Percentiles rank a stretch among this genome's conserved stretches.
These are phyloP conservation scores for Iphiclides podalirius DNA, from an alignment of 2,888 invertebrate species.

Conservation along the genomic window DNA sequence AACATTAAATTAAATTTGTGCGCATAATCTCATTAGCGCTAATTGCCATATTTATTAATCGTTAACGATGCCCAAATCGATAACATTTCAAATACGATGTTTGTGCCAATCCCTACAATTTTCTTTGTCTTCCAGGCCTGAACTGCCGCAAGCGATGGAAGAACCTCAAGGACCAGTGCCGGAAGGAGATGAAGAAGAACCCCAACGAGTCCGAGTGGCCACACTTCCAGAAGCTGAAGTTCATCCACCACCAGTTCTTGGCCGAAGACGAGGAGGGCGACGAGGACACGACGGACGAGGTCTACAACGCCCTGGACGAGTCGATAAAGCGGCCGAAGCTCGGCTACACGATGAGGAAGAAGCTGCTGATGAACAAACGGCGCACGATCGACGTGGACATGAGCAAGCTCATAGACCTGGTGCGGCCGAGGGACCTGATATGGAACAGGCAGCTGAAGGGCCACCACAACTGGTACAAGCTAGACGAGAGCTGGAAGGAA, in stretches of 20 bases:
- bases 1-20: too few species aligned
- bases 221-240: constrained; percentile 63
- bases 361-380: constrained; percentile 65
- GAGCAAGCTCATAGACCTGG: constrained; percentile 66
- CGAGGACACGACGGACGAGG: constrained; percentile 62
- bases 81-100: too few species aligned
- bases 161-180: constrained; percentile 72
- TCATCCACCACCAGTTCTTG: constrained; percentile 68
- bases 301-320: constrained; percentile 59
- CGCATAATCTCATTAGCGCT: too few species aligned
- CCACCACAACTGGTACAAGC: constrained; percentile 72
- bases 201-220: constrained; percentile 68
- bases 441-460: constrained; percentile 72
- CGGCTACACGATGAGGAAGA: constrained; percentile 70
- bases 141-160: constrained; percentile 75
- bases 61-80: too few species aligned
- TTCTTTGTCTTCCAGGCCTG: constrained; percentile 62
- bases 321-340: constrained; percentile 67
- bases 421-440: constrained; percentile 59
- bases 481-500: constrained; percentile 73
- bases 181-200: constrained; percentile 72
- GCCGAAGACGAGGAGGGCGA: constrained; percentile 67
- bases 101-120: too few species aligned
- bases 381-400: constrained; percentile 67
- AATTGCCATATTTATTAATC: too few species aligned